Evolutionary conservation across 2,888 invertebrate genomes (phyloP).

Genomic region (Drosophila melanosoma): DNA sequence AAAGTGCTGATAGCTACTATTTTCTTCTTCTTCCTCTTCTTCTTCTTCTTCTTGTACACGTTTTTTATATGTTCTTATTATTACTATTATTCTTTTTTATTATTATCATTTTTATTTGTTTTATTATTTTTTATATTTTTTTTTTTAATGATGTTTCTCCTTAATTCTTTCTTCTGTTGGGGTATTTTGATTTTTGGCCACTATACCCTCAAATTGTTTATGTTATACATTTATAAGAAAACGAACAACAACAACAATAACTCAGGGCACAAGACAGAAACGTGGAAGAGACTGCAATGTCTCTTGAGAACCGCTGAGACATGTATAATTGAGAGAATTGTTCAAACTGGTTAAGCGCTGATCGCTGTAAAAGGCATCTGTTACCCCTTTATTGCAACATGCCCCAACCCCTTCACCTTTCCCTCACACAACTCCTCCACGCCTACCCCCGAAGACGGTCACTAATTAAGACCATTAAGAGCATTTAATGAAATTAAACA

Average conservation of each 20-base stretch:
- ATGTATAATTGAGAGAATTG: slow-evolving; percentile 28
- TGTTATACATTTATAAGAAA: slow-evolving; percentile 25
- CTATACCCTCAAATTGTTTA: slow-evolving; percentile 37
- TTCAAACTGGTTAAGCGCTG: slow-evolving; percentile 34
- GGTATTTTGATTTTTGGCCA: slow-evolving; percentile 41
- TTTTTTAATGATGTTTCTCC: slow-evolving; percentile 4
- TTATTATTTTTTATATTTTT: neutral
- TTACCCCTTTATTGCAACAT: slow-evolving; percentile 11
- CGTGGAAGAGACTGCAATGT: slow-evolving; percentile 22
- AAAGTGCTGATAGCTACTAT: slow-evolving; percentile 51
- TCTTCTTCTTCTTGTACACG: neutral
- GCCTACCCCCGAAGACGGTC: slow-evolving; percentile 24
- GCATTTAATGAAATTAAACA: slow-evolving; percentile 80
- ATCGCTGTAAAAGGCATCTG: slow-evolving; percentile 52
- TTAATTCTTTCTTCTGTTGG: neutral
- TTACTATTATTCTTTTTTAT: slow-evolving; percentile 26
- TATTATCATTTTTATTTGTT: slow-evolving; percentile 20
- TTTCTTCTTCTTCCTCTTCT: slow-evolving; percentile 5
- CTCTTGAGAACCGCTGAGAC: slow-evolving; percentile 38
- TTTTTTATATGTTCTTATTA: slow-evolving; percentile 8
- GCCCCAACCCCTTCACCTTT: neutral
- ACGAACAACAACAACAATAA: neutral
- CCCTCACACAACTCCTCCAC: neutral
- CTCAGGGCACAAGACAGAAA: neutral
- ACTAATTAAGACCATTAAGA: slow-evolving; percentile 75